Base-by-base conservation (phyloP, 2,113 vertebrate species). In the Pygoscelis adeliae region DNA sequence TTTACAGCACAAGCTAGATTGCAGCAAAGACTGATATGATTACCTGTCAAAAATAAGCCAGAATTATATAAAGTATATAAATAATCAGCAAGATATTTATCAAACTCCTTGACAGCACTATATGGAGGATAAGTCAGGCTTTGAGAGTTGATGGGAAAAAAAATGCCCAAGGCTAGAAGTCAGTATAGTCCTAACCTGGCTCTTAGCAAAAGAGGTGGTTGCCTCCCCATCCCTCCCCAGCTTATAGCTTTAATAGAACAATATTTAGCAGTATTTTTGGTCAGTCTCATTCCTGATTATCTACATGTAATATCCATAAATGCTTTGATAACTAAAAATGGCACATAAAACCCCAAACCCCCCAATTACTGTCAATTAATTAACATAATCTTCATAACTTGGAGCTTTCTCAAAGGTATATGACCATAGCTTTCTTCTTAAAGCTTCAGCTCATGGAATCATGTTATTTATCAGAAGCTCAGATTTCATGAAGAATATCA, bases 1-100 rank as follows among this genome's bases (percentile, higher is more conserved):
- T 81, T 65, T 81, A 73, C 34, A 83, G 44, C 40, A 42, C 79
- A 93, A 93, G 83, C 47, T 42, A 83, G 50, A 40, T 62, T 94
- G 49, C 69, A 87, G 84, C 32, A 66, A 38, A 47, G 90, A 81
- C 56, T 63, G 52, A 78, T 56, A 69, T 30, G 90, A 95, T 85
- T 79, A 84, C 36, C 84, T 95, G 97, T 79, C 94, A 96, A 94
- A 97, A 97, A 92, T 66, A 95, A 89, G 40, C 27, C 13, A 83
- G 49, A 96, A 71, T 92, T 58, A 38, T 84, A 85, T 82, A 92
- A 97, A 97, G 71, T 32, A 22, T 80, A 87, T 58, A 95, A 97
- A 96, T 83, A 97, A 96, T 84, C 78, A 96, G 86, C 47, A 81
- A 97, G 86, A 73, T 91, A 92, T 96, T 97, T 96, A 93, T 97